Evolutionary conservation across 2,797 vertebrate species (phyloP), one percentile per base, ranked within the genome.

Genomic region (Chelon labrosus): DNA sequence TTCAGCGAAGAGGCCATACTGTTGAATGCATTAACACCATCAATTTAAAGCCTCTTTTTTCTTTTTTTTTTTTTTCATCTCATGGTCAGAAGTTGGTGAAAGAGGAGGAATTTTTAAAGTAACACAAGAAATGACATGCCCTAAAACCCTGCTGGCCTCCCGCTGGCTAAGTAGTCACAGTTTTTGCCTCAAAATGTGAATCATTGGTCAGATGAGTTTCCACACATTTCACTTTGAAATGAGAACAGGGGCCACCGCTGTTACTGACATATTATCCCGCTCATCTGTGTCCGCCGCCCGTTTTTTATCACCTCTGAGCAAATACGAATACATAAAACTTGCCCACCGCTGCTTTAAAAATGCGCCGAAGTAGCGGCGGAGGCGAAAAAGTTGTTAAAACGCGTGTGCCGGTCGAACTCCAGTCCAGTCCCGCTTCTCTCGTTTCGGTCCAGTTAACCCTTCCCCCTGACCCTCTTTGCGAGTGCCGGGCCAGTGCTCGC

Each of bases 171-270:
- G 85, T 81, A 83, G 77, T 76, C 73, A 51, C 71, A 70, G 69
- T 69, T 86, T 85, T 72, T 42, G 59, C 74, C 65, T 82, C 62
- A 68, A 53, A 81, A 41, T 63, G 53, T 49, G 73, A 85, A 77
- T 81, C 85, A 79, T 64, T 77, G 90, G 69, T 81, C 82, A 82
- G 75, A 90, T 85, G 88, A 88, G 39, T 85, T 88, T 89, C 86
- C 75, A 73, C 79, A 85, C 74, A 83, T 88, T 88, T 88, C 79
- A 64, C 83, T 80, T 75, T 74, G 70, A 84, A 86, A 84, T 67
- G 65, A 70, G 73, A 77, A 59, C 66, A 63, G 82, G 12, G 11
- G 13, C 62, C 1, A 53, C 76, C 35, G 66, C 83, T 67, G 79
- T 63, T 79, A 10, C 72, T 53, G 61, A 75, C 65, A 51, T 3